Percentiles rank a stretch among this genome's conserved stretches.
Conservation (phyloP, 2,888 invertebrate genomes). For the Camptogramma bilineatum region DNA sequence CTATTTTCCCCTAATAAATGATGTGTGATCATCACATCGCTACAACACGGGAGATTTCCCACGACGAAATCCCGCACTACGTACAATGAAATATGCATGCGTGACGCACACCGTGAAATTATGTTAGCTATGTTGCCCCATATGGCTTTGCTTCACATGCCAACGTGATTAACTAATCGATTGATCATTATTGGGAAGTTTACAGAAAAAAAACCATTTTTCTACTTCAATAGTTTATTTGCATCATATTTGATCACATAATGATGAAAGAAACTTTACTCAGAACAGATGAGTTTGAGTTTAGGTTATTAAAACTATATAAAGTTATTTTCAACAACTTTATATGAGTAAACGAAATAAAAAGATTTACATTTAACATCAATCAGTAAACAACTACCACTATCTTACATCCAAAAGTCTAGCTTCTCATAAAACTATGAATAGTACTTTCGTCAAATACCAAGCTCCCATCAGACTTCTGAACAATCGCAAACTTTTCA, state of each 20-base stretch:
- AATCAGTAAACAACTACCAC: too few relatives aligned
- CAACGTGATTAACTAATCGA: conserved; percentile 9
- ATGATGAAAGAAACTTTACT: too few relatives aligned
- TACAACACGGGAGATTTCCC: conserved; percentile 64
- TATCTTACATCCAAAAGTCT: too few relatives aligned
- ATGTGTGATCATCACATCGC: conserved; percentile 51
- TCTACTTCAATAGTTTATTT: too few relatives aligned
- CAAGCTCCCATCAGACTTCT: conserved; percentile 8
- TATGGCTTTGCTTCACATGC: conserved; percentile 27
- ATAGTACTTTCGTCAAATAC: conserved; percentile 3
- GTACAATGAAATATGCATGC: conserved; percentile 77
- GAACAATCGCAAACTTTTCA: conserved; percentile 16
- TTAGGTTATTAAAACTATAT: too few relatives aligned
- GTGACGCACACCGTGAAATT: conserved; percentile 75
- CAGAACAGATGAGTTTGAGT: too few relatives aligned
- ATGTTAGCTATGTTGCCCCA: conserved; percentile 55
- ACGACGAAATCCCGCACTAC: conserved; percentile 67
- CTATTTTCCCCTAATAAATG: conserved; percentile 50
- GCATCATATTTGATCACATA: too few relatives aligned
- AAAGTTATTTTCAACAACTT: too few relatives aligned
- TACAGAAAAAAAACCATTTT: neutral
- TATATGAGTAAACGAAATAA: too few relatives aligned
- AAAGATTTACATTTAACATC: neutral
- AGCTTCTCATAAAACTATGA: conserved; percentile 2
- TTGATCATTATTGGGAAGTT: neutral